These are phyloP conservation scores for Mythimna ferrago DNA, from an alignment of 2,888 invertebrate genomes.

Conservation along the genomic window DNA sequence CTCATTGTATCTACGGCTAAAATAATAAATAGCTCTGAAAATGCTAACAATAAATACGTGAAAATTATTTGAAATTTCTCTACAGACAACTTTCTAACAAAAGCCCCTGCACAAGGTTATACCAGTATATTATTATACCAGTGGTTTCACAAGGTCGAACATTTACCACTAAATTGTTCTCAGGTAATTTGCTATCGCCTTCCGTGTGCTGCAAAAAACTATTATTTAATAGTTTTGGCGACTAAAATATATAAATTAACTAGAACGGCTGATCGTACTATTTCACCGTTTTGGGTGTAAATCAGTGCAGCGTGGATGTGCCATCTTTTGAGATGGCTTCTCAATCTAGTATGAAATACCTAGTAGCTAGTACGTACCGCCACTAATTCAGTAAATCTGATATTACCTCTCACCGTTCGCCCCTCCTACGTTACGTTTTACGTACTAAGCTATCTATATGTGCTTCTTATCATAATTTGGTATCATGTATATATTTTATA, in stretches of 20 bases:
- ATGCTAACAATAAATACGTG: background rate
- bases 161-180: slow-evolving; percentile 40
- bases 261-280: slow-evolving; percentile 11
- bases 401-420: slow-evolving; percentile 32
- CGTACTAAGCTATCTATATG: slow-evolving; percentile 63
- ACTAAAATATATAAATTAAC: slow-evolving; percentile 19
- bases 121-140: no score
- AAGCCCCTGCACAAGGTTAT: slow-evolving; percentile 33
- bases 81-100: slow-evolving; percentile 8
- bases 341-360: slow-evolving; percentile 24
- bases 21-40: slow-evolving; percentile 27
- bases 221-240: slow-evolving; percentile 24
- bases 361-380: slow-evolving; percentile 25
- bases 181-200: slow-evolving; percentile 41
- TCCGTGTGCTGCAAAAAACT: slow-evolving; percentile 59
- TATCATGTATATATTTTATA: slow-evolving; percentile 65
- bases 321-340: slow-evolving; percentile 20
- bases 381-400: slow-evolving; percentile 29
- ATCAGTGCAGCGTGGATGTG: slow-evolving; percentile 37
- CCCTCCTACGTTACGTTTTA: slow-evolving; percentile 61
- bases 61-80: slow-evolving; percentile 18
- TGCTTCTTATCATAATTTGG: slow-evolving; percentile 64
- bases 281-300: slow-evolving; percentile 31
- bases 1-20: slow-evolving; percentile 17
- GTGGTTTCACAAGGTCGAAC: slow-evolving; percentile 55